Evolutionary conservation across 2,113 vertebrate species (phyloP), one percentile per base, ranked within the genome.

Genomic region (Orycteropus afer): DNA sequence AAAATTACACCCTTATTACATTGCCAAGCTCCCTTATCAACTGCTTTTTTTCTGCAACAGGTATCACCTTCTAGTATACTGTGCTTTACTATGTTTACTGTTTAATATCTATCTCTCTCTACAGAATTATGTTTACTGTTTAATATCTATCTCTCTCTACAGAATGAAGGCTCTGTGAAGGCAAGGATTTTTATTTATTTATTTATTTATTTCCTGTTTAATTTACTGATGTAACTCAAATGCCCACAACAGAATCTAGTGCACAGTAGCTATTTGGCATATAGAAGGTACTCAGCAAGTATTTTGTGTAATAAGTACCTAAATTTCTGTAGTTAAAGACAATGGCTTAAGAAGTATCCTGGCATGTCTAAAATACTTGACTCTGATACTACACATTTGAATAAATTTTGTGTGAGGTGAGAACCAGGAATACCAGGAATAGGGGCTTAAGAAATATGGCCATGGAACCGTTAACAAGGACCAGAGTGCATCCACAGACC

Each of bases 191-290:
- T 57, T n/a, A n/a, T n/a, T n/a, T n/a, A n/a, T n/a, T n/a, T n/a
- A n/a, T 92, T 96, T 87, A 57, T 90, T 95, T 87, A 57, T 9
- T 29, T 29, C 27, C 59, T 37, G 71, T 81, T 73, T 92, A 89
- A 89, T 81, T 57, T 95, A 51, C 8, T 65, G 34, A 45, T 42
- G 83, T 71, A 67, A 95, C n/a, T 91, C 34, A 93, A 95, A 94
- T 47, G 12, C 51, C 25, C 83, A 63, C 27, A 80, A 69, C 2
- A 95, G 67, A 86, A 77, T 23, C 53, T 55, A 37, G 20, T 25
- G 53, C 45, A 78, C 6, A 42, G 14, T 47, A 67, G 51, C 80
- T 55, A 71, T 5, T 3, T 65, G 32, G 53, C 37, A 89, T 79
- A 80, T 0, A 87, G 10, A n/a, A 84, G 37, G 25, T 20, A 78